These are phyloP conservation scores for Phyllotreta striolata DNA, from an alignment of 2,888 invertebrate species.

Conservation along the genomic window DNA sequence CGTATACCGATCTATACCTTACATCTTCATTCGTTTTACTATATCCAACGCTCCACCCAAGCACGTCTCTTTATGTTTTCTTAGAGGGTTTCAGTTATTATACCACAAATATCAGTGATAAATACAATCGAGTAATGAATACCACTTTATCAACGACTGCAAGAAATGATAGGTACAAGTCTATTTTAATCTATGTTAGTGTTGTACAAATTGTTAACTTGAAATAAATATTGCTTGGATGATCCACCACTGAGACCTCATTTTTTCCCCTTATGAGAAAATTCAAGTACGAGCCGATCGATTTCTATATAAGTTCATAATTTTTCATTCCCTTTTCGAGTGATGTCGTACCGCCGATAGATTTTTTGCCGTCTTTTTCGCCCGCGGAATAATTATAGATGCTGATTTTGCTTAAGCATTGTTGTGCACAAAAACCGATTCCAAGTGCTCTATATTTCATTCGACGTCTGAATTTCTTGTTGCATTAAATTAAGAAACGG, in stretches of 20 bases:
- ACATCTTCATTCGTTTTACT: conserved; percentile 47
- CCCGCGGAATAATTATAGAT: conserved; percentile 27
- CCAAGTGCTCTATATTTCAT: conserved; percentile 31
- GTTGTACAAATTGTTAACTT: too few species aligned
- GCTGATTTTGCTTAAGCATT: conserved; percentile 20
- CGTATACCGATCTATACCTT: conserved; percentile 42
- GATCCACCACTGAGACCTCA: too few species aligned
- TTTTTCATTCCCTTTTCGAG: conserved; percentile 36
- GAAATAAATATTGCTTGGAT: too few species aligned
- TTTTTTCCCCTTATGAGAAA: conserved; percentile 41
- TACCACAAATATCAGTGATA: too few species aligned
- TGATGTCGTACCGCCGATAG: conserved; percentile 30
- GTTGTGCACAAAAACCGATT: conserved; percentile 21
- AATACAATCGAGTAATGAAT: too few species aligned
- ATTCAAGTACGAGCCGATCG: conserved; percentile 36
- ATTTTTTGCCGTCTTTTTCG: conserved; percentile 32
- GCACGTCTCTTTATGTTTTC: conserved; percentile 21
- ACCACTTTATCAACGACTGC: too few species aligned
- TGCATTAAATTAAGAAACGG: conserved; percentile 14
- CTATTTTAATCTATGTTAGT: too few species aligned
- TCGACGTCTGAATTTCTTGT: conserved; percentile 24
- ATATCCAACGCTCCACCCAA: conserved; percentile 41
- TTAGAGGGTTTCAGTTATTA: too few species aligned
- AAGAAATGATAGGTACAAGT: too few species aligned
- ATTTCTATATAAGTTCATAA: conserved; percentile 42